Evolutionary conservation across 2,113 vertebrate genomes (phyloP), one percentile per base, ranked within the genome.

Genomic region (Dipodomys merriami): DNA sequence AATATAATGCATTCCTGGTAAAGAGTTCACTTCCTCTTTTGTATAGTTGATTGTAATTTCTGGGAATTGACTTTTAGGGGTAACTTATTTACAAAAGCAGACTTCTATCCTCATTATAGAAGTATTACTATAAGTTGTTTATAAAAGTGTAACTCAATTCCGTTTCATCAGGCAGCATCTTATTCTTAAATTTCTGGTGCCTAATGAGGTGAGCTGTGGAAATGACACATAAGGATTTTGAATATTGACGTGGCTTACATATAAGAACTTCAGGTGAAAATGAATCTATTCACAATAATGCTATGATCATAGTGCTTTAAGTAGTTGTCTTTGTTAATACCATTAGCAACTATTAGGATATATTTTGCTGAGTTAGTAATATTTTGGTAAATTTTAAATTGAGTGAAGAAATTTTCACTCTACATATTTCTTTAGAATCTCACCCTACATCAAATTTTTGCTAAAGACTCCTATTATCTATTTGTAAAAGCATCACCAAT

Each of bases 71-170:
- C 8, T 87, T 91, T 72, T 82, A 20, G 29, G 6, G 53, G n/a
- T 89, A 68, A 62, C 93, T 96, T 96, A 46, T 83, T 94, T 46
- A 69, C 64, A 96, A 12, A 83, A 92, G 23, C 35, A 95, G 25
- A 0, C 27, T 60, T 82, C 27, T 67, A 94, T 64, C 82, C 91
- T 84, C 44, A 81, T 33, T 93, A 88, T 57, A 86, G 74, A 95
- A 93, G 7, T 19, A 72, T 39, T 27, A 12, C 1, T 90, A 10
- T 6, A 23, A 19, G 33, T 93, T 96, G 93, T 23, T 25, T 62
- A 22, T 33, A 93, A 71, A 27, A 35, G 9, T 78, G 5, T 57
- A 94, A 44, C 0, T 46, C 13, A 53, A 22, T 5, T 91, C 19
- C 7, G 49, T 95, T 90, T 87, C 89, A 76, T 91, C 19, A 71